Conservation (phyloP, 1,140 invertebrate species). For the Diorhabda elongata region DNA sequence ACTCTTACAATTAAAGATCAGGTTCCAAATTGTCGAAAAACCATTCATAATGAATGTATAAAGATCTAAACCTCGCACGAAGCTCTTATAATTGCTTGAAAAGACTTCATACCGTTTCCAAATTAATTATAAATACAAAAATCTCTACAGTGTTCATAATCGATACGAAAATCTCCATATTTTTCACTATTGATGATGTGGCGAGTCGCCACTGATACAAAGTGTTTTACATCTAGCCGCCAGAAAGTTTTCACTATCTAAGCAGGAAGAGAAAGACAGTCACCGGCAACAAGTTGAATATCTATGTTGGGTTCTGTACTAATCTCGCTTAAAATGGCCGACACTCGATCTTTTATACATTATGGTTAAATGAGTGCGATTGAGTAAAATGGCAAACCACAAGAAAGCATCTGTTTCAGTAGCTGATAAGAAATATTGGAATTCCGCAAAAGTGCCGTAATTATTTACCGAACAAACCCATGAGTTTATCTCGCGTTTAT, state of each 20-base stretch:
- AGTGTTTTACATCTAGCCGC: conserved; percentile 4
- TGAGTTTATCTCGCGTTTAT: too few species aligned
- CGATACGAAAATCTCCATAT: too few species aligned
- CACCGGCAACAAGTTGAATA: conserved; percentile 10
- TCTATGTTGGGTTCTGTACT: conserved; percentile 16
- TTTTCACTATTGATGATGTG: too few species aligned
- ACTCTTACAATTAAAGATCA: too few species aligned
- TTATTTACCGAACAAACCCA: too few species aligned
- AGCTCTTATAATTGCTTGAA: too few species aligned
- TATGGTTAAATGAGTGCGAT: conserved; percentile 1
- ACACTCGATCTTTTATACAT: background rate
- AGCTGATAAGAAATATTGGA: background rate
- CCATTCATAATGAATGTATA: too few species aligned
- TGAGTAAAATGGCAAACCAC: background rate
- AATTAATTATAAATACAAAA: too few species aligned
- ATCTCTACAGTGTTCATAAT: too few species aligned
- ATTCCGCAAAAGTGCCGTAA: background rate
- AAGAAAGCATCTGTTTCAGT: background rate
- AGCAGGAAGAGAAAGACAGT: conserved; percentile 16
- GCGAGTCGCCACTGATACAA: background rate
- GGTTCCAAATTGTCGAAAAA: too few species aligned
- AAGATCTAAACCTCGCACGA: too few species aligned
- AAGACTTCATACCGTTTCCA: too few species aligned
- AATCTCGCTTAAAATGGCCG: conserved; percentile 10
- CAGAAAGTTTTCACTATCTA: conserved; percentile 17